A percentile compares a stretch with the other conserved stretches of the same genome.
phyloP scores from a whole-genome alignment of 2,888 invertebrate species.

The Microchrysa polita region DNA sequence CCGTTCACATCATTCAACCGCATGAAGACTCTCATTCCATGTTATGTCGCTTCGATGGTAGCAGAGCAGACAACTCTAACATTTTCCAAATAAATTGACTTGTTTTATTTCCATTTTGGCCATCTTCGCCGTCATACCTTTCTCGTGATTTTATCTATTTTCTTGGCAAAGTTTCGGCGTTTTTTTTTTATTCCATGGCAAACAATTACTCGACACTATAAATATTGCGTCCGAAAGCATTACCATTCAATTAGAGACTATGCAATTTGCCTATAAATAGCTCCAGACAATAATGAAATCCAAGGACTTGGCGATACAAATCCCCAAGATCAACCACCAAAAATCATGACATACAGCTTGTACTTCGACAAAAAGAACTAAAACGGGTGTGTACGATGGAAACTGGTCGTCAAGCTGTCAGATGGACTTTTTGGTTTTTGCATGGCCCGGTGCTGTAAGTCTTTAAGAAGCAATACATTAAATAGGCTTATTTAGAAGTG shows the following conservation, averaged over 20 bases:
- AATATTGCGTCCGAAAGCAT: slow-evolving; percentile 33
- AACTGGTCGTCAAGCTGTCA: slow-evolving; percentile 21
- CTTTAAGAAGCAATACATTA: slow-evolving; percentile 1
- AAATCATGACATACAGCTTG: slow-evolving; percentile 21
- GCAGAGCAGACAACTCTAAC: slow-evolving; percentile 4
- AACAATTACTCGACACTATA: slow-evolving; percentile 45
- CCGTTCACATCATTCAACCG: slow-evolving; percentile 6
- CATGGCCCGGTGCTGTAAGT: not conserved
- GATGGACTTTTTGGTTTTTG: slow-evolving; percentile 15
- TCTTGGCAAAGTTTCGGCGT: not conserved
- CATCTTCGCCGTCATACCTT: slow-evolving; percentile 26
- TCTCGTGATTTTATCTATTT: slow-evolving; percentile 27
- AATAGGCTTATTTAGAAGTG: too few relatives aligned
- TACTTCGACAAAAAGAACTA: not conserved
- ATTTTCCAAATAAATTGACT: not conserved
- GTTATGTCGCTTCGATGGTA: not conserved
- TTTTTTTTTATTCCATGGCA: slow-evolving; percentile 1
- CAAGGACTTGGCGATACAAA: slow-evolving; percentile 38
- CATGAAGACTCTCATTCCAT: not conserved
- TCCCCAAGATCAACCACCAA: slow-evolving; percentile 41
- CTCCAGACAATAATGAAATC: slow-evolving; percentile 42
- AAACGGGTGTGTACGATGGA: not conserved
- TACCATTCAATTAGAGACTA: slow-evolving; percentile 40
- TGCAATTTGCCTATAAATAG: slow-evolving; percentile 31
- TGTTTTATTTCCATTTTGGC: slow-evolving; percentile 12